These are phyloP conservation scores for Dendrolimus kikuchii DNA, from an alignment of 1,140 invertebrate genomes.

Conservation along the genomic window DNA sequence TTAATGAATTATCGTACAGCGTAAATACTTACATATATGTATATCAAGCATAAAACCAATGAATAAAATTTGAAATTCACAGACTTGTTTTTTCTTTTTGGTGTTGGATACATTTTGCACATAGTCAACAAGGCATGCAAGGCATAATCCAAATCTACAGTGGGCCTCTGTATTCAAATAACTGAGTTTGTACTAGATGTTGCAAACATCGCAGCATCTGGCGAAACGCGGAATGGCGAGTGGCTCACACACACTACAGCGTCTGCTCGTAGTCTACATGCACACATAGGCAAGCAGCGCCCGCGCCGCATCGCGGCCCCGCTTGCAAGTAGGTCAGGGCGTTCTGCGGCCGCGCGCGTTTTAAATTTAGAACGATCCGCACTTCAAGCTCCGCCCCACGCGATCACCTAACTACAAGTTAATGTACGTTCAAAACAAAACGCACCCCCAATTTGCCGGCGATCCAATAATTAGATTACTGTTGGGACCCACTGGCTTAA, in stretches of 20 bases:
- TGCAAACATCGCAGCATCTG: conserved; percentile 66
- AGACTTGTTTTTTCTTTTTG: too few species aligned
- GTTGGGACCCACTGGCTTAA: neutral
- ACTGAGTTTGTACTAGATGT: conserved; percentile 45
- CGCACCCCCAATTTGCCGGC: conserved; percentile 7
- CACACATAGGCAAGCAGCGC: conserved; percentile 49
- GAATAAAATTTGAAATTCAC: too few species aligned
- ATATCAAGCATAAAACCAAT: too few species aligned
- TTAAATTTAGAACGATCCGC: conserved; percentile 70
- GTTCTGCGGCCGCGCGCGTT: conserved; percentile 66
- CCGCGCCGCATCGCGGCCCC: conserved; percentile 68
- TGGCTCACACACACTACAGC: conserved; percentile 47
- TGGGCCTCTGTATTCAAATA: conserved; percentile 27
- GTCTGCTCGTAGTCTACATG: conserved; percentile 38
- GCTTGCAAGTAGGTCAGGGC: conserved; percentile 68
- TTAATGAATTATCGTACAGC: too few species aligned
- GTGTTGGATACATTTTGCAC: too few species aligned
- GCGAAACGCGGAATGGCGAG: conserved; percentile 63
- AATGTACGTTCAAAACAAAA: conserved; percentile 29
- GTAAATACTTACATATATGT: too few species aligned
- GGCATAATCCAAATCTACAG: neutral
- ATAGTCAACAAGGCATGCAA: too few species aligned
- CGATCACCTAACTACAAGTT: conserved; percentile 51
- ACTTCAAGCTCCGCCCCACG: conserved; percentile 60
- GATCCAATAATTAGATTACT: neutral